Percentiles rank a stretch among this genome's conserved stretches.
phyloP scores from a whole-genome alignment of 2,888 invertebrate species.

The Drosophila gaucha region DNA sequence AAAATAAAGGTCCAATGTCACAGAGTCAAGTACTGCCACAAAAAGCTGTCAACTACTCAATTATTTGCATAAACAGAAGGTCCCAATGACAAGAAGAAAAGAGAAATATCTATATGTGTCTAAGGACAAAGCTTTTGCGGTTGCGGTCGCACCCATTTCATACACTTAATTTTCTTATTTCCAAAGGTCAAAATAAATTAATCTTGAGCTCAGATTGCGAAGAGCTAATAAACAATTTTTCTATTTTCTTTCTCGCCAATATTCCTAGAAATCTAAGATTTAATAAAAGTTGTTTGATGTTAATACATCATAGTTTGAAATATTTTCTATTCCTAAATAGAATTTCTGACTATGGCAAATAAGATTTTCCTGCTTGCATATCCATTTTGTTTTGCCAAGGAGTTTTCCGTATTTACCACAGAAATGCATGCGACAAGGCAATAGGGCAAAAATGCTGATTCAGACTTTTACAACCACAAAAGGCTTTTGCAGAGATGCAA shows the following conservation, averaged over 20 bases:
- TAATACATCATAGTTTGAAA: background rate
- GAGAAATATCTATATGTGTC: constrained; percentile 3
- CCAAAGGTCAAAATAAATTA: constrained; percentile 42
- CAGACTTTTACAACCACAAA: constrained; percentile 16
- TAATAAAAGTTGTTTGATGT: background rate
- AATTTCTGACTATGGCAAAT: background rate
- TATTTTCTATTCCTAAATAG: background rate
- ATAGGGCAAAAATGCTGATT: background rate
- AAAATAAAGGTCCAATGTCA: constrained; percentile 28
- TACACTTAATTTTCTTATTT: constrained; percentile 35
- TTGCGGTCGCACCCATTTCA: constrained; percentile 20
- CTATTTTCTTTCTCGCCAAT: too few relatives aligned
- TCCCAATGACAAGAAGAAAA: constrained; percentile 1
- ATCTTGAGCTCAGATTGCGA: constrained; percentile 23
- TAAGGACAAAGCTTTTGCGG: too few relatives aligned
- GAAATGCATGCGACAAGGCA: constrained; percentile 14
- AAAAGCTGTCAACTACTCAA: constrained; percentile 50
- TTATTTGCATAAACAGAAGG: constrained; percentile 57
- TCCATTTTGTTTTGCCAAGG: background rate
- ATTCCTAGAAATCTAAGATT: background rate
- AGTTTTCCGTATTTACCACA: constrained; percentile 10
- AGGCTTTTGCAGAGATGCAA: constrained; percentile 18
- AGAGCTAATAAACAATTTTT: background rate
- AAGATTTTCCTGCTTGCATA: background rate
- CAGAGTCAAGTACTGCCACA: constrained; percentile 26